These are phyloP conservation scores for Chelonus insularis DNA, from an alignment of 1,140 invertebrate genomes.

Conservation along the genomic window DNA sequence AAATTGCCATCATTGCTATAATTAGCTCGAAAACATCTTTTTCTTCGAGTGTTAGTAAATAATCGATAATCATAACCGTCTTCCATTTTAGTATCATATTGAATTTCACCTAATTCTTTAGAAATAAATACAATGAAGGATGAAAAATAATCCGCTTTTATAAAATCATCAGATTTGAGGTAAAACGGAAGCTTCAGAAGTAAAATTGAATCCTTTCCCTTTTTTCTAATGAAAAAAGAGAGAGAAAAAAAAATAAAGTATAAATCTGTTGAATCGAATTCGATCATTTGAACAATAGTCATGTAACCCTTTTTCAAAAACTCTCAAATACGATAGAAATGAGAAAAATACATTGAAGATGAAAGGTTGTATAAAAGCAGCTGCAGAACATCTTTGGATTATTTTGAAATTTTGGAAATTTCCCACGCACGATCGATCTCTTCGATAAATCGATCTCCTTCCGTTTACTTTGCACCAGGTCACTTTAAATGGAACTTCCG, in stretches of 20 bases:
- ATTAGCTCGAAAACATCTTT: too few relatives aligned
- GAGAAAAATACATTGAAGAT: background rate
- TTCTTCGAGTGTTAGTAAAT: too few relatives aligned
- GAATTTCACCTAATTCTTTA: background rate
- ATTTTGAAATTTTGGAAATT: constrained; percentile 22
- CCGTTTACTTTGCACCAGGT: too few relatives aligned
- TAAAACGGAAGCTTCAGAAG: background rate
- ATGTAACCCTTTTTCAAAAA: constrained; percentile 8
- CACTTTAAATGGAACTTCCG: background rate
- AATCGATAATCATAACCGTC: too few relatives aligned
- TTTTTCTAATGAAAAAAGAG: background rate
- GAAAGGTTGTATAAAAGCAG: background rate
- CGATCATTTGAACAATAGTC: background rate
- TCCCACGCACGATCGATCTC: constrained; percentile 26
- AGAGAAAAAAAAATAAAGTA: background rate
- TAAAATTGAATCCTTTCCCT: background rate
- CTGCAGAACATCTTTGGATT: background rate
- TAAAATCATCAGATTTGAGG: background rate
- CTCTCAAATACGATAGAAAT: background rate
- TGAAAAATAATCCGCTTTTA: background rate
- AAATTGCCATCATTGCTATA: too few relatives aligned
- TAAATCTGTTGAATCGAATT: background rate
- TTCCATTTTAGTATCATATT: too few relatives aligned
- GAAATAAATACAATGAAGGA: background rate
- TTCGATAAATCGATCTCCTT: constrained; percentile 21